Evolutionary conservation across 2,888 invertebrate species (phyloP), one percentile per base, ranked within the genome.

Genomic region (Cantharis nigra): DNA sequence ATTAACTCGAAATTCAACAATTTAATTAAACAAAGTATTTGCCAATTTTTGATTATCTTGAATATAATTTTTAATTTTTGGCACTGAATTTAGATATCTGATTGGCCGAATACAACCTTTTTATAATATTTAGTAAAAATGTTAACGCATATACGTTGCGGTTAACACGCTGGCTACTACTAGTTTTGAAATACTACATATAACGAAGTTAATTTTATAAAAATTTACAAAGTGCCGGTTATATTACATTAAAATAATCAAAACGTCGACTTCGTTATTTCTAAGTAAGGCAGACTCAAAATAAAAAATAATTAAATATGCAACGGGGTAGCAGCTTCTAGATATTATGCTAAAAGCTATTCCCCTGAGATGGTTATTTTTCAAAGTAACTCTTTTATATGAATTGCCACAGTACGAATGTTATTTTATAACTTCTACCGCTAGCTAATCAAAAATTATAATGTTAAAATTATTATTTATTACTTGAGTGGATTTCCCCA

Each of bases 391-490:
- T 87, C 86, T 84, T 71, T 94, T 90, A 0, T 94, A 92, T 0
- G 93, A 92, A 28, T 86, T 81, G 92, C 94, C 0, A 95, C 95
- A 0, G 96, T 96, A 63, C 95, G 91, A 4, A 95, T 93, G 83
- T 94, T 95, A 7, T 93, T 91, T 3, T 1, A 95, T 94, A 2
- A 94, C 94, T 87, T 95, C 95, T n/a, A 95, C 93, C 7, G 95
- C 94, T 76, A 94, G 89, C 92, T 92, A 84, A 63, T 86, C 83
- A 13, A 71, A 63, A 26, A 5, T 26, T 67, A n/a, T n/a, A n/a
- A n/a, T n/a, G n/a, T n/a, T n/a, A 49, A 49, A 49, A n/a, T n/a
- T 49, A 49, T 49, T 49, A 49, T 49, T 49, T n/a, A 49, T 49
- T 87, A 93, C 94, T 90, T 94, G 94, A 3, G 94, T 94, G 78